A percentile compares a stretch with the other conserved stretches of the same genome.
These are phyloP conservation scores for Athrips mouffetella DNA, from an alignment of 2,888 invertebrate genomes.

Conservation along the genomic window DNA sequence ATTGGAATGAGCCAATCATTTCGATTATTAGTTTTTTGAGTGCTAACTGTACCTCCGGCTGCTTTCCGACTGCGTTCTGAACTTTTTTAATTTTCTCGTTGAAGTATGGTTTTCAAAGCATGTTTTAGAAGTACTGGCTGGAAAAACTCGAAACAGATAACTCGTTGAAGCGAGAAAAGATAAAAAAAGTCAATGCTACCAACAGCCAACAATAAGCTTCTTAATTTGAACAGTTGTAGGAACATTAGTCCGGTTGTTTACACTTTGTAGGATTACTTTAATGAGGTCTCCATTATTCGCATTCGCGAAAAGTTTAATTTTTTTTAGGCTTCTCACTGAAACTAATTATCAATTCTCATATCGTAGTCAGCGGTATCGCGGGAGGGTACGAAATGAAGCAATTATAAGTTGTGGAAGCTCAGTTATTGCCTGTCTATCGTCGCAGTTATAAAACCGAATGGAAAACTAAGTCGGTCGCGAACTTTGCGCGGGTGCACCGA, in stretches of 20 bases:
- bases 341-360: constrained; percentile 13
- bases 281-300: constrained; percentile 4
- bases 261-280: constrained; percentile 31
- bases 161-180: neutral
- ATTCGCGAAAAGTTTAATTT: neutral
- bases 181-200: constrained; percentile 1
- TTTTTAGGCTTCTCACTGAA: constrained; percentile 8
- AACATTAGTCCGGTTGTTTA: constrained; percentile 5
- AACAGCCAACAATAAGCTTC: constrained; percentile 5
- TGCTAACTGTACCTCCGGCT: constrained; percentile 14
- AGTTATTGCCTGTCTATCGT: constrained; percentile 75
- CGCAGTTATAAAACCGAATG: constrained; percentile 63
- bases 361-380: constrained; percentile 16
- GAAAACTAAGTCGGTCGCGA: constrained; percentile 52
- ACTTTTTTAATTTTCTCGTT: constrained; percentile 18
- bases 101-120: neutral
- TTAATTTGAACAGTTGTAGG: constrained; percentile 6
- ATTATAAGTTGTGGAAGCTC: constrained; percentile 73
- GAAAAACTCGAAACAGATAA: neutral
- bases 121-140: constrained; percentile 2
- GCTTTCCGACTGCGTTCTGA: constrained; percentile 8
- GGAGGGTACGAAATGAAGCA: constrained; percentile 69
- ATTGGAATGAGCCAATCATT: constrained; percentile 44
- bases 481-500: constrained; percentile 11
- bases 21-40: constrained; percentile 47